Conservation (phyloP, 2,888 invertebrate species). For the Tridacna gigas region DNA sequence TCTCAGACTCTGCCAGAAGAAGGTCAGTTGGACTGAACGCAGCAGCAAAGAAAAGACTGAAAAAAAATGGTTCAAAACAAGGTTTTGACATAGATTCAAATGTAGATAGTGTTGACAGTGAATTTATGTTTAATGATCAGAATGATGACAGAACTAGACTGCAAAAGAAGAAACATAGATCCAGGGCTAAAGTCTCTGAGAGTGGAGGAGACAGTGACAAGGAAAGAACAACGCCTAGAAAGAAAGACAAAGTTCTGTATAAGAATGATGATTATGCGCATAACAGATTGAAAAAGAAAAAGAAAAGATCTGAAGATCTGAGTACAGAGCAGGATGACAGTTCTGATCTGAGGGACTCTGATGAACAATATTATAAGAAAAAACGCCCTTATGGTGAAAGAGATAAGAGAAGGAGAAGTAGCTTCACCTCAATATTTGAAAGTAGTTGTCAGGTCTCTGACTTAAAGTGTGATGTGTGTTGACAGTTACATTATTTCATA, state of each 20-base stretch:
- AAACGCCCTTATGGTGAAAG: slow-evolving; percentile 36
- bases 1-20: slow-evolving; percentile 13
- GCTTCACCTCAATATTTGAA: slow-evolving; percentile 43
- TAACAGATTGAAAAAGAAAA: slow-evolving; percentile 46
- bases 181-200: slow-evolving; percentile 20
- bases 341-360: slow-evolving; percentile 21
- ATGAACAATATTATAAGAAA: slow-evolving; percentile 43
- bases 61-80: background rate
- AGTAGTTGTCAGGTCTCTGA: slow-evolving; percentile 2
- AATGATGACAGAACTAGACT: slow-evolving; percentile 5
- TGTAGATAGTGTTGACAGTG: background rate
- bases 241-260: slow-evolving; percentile 32
- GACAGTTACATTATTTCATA: too few relatives aligned
- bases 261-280: slow-evolving; percentile 56
- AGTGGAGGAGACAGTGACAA: slow-evolving; percentile 24
- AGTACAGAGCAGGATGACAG: slow-evolving; percentile 15
- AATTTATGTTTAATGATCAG: background rate
- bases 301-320: slow-evolving; percentile 13
- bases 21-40: slow-evolving; percentile 7
- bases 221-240: background rate
- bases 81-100: background rate
- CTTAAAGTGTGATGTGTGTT: too few relatives aligned
- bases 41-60: slow-evolving; percentile 20
- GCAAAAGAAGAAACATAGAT: slow-evolving; percentile 21
- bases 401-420: slow-evolving; percentile 51